These are phyloP conservation scores for Crypturellus undulatus DNA, from an alignment of 2,113 vertebrate genomes.

Conservation along the genomic window DNA sequence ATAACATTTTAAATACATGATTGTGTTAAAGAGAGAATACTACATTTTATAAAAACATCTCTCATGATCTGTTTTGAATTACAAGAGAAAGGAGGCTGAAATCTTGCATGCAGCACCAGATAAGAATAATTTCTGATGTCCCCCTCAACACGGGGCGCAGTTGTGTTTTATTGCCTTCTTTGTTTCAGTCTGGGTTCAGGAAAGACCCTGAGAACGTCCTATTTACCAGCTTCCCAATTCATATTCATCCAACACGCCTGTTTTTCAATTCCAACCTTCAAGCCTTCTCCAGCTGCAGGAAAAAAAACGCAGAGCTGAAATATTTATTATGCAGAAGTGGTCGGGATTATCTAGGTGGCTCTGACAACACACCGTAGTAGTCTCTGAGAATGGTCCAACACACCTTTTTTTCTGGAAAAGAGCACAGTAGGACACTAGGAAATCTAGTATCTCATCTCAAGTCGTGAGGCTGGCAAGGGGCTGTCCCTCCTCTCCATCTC, in stretches of 20 bases:
- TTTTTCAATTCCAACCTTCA: neutral
- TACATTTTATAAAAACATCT: neutral
- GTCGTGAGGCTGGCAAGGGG: neutral
- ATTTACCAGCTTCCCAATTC: neutral
- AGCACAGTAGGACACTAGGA: too few relatives aligned
- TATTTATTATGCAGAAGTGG: neutral
- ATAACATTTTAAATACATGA: conserved; percentile 5
- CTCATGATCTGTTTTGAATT: conserved; percentile 38
- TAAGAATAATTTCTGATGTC: conserved; percentile 2
- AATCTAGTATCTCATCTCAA: too few relatives aligned
- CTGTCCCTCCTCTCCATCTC: neutral
- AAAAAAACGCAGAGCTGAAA: neutral
- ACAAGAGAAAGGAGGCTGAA: conserved; percentile 37
- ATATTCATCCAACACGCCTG: neutral
- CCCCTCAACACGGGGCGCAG: conserved; percentile 61
- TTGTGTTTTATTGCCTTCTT: conserved; percentile 34
- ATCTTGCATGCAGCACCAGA: neutral
- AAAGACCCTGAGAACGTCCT: conserved; percentile 22
- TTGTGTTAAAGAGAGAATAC: neutral
- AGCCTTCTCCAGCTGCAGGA: neutral
- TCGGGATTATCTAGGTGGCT: neutral
- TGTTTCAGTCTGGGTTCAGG: neutral
- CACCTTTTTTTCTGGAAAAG: too few relatives aligned
- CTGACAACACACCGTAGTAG: fast-evolving
- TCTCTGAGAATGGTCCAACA: neutral